Evolutionary conservation across 2,797 vertebrate species (phyloP).

Genomic region (Phrynocephalus guinanensis): DNA sequence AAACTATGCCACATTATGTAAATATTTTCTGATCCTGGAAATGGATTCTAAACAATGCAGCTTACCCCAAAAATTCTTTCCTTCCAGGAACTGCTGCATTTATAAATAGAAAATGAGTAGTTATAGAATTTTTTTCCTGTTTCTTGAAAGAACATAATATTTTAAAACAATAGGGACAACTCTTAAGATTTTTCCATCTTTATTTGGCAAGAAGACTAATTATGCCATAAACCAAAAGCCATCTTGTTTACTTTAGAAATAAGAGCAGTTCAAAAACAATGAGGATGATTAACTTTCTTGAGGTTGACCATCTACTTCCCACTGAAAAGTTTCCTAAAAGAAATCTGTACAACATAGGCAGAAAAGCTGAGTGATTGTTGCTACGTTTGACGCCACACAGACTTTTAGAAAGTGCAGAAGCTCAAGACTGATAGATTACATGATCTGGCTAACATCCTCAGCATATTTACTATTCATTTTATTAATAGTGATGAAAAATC

Average conservation of each 20-base stretch:
- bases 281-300: constrained; percentile 1
- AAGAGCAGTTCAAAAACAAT: constrained; percentile 59
- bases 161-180: constrained; percentile 31
- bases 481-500: not conserved
- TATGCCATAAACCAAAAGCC: constrained; percentile 21
- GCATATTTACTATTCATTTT: no score
- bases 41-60: not conserved
- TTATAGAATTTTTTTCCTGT: constrained; percentile 36
- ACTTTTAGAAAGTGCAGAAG: not conserved
- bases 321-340: not conserved
- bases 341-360: not conserved
- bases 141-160: constrained; percentile 42
- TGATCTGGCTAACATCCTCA: not conserved
- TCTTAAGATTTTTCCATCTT: constrained; percentile 41
- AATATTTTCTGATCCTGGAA: constrained; percentile 16
- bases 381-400: not conserved
- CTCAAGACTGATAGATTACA: not conserved
- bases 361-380: not conserved
- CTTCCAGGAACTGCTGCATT: not conserved
- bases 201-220: constrained; percentile 51
- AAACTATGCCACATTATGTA: constrained; percentile 45
- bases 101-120: not conserved
- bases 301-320: not conserved
- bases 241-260: constrained; percentile 44
- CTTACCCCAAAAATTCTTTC: not conserved